These are phyloP conservation scores for Danaus chrysippus DNA, from an alignment of 2,888 invertebrate species.

Conservation along the genomic window DNA sequence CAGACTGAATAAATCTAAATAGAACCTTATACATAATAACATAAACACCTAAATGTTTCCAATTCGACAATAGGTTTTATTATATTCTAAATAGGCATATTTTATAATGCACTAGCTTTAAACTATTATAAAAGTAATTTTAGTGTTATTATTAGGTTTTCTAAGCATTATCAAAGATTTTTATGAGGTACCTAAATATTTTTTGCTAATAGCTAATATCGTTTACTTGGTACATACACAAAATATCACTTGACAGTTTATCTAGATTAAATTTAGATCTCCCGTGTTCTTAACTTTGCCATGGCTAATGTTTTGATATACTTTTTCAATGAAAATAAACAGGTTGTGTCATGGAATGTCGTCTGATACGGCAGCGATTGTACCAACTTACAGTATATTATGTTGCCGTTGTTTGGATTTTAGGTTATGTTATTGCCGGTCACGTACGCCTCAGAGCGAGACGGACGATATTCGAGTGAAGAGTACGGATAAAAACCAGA, in stretches of 20 bases:
- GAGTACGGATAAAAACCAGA: slow-evolving; percentile 36
- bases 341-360: slow-evolving; percentile 10
- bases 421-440: slow-evolving; percentile 71
- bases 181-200: slow-evolving; percentile 14
- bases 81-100: neutral
- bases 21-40: neutral
- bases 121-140: too few species aligned
- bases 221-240: slow-evolving; percentile 1
- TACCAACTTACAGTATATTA: neutral
- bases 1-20: neutral
- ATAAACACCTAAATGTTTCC: neutral
- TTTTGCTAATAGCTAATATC: slow-evolving; percentile 8
- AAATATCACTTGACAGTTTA: slow-evolving; percentile 16
- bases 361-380: slow-evolving; percentile 10
- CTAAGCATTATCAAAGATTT: slow-evolving; percentile 18
- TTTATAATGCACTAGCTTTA: too few species aligned
- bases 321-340: neutral
- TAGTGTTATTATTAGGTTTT: neutral
- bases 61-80: neutral
- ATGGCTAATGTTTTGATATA: neutral
- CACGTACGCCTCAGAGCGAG: slow-evolving; percentile 68
- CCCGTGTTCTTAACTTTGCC: neutral
- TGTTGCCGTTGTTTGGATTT: slow-evolving; percentile 18
- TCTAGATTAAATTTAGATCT: neutral
- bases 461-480: slow-evolving; percentile 44